A percentile compares a stretch with the other conserved stretches of the same genome.
phyloP scores from a whole-genome alignment of 2,113 vertebrate species.

The Suncus etruscus region DNA sequence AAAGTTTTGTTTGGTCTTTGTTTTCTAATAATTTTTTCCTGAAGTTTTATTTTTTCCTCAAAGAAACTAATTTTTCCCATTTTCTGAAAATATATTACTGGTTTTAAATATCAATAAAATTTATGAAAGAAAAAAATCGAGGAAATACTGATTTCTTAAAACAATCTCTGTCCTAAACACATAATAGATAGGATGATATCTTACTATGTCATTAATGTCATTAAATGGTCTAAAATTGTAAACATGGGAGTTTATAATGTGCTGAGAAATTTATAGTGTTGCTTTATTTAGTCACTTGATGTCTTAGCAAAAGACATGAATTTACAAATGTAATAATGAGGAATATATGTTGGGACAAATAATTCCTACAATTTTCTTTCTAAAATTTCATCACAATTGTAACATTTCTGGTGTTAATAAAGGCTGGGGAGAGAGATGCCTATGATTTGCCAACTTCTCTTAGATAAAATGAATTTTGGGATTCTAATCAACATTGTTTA shows the following conservation, averaged over 20 bases:
- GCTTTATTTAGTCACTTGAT: conserved; percentile 68
- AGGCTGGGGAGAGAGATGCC: neutral
- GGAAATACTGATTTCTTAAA: conserved; percentile 68
- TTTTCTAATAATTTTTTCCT: conserved; percentile 39
- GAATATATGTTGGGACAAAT: fast-evolving
- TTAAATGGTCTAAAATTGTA: conserved; percentile 76
- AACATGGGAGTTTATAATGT: conserved; percentile 63
- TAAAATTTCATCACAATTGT: neutral
- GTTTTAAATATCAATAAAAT: conserved; percentile 54
- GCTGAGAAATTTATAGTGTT: conserved; percentile 66
- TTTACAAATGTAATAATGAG: conserved; percentile 8
- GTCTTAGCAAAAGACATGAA: neutral
- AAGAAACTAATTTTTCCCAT: neutral
- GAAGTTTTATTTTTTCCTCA: conserved; percentile 5
- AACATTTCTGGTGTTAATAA: neutral
- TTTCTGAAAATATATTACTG: conserved; percentile 30
- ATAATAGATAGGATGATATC: conserved; percentile 11
- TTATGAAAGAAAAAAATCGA: neutral
- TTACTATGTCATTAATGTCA: conserved; percentile 74
- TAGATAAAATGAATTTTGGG: neutral
- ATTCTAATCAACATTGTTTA: neutral
- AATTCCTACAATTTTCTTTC: neutral
- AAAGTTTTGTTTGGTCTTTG: neutral
- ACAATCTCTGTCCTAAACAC: conserved; percentile 56
- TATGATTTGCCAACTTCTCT: too few species aligned